phyloP scores from a whole-genome alignment of 1,140 invertebrate genomes.

The Pseudoatta argentina region DNA sequence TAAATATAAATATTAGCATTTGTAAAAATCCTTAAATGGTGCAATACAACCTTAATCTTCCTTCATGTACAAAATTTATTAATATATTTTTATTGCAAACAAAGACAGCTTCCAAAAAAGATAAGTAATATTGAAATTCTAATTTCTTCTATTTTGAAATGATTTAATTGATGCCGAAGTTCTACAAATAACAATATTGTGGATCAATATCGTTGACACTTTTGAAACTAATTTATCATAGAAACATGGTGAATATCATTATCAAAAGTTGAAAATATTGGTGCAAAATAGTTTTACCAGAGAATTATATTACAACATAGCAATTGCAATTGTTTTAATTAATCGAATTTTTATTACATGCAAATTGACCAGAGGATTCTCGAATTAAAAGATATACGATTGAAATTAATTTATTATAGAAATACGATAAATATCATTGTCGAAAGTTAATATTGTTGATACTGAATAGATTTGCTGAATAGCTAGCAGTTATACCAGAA shows the following conservation, averaged over 20 bases:
- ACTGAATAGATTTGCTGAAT: not conserved
- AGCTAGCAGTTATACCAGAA: not conserved
- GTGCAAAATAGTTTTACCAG: not conserved
- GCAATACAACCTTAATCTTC: not conserved
- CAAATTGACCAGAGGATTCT: not conserved
- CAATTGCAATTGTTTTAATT: not conserved
- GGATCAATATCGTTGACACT: not conserved
- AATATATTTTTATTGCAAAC: not conserved
- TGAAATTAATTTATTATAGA: constrained; percentile 1
- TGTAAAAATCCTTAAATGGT: no score
- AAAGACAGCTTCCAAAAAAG: not conserved
- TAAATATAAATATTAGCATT: no score
- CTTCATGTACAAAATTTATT: not conserved
- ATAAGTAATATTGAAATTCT: not conserved
- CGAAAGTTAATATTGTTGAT: not conserved
- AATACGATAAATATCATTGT: not conserved
- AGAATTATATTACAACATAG: not conserved
- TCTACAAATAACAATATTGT: not conserved
- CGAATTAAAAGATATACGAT: not conserved
- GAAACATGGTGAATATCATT: not conserved
- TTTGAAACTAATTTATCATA: constrained; percentile 6
- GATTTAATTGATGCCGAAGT: not conserved
- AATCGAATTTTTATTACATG: not conserved
- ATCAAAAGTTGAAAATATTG: not conserved
- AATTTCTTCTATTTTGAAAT: not conserved